Conservation (phyloP, 2,797 vertebrate genomes). For the Sebastolobus altivelis region DNA sequence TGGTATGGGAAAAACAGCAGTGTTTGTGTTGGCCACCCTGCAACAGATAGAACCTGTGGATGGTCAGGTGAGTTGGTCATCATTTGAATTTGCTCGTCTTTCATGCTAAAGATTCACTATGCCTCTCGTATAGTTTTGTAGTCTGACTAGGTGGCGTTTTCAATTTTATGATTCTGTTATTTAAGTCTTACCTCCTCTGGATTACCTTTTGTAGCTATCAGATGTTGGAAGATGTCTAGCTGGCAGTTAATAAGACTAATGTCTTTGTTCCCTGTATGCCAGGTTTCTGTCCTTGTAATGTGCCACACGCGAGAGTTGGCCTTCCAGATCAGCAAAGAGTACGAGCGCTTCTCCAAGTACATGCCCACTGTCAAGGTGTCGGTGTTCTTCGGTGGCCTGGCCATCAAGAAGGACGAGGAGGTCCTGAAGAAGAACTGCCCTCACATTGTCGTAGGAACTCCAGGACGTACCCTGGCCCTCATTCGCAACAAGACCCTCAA, state of each 20-base stretch:
- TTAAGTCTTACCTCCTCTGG: not conserved
- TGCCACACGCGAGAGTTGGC: conserved; percentile 93
- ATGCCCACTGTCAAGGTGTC: conserved; percentile 92
- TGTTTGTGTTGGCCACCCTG: conserved; percentile 91
- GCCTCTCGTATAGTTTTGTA: not conserved
- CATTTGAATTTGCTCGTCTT: not conserved
- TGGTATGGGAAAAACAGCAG: conserved; percentile 92
- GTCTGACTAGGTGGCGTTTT: not conserved
- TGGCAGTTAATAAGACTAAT: not conserved
- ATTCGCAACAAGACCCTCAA: conserved; percentile 87
- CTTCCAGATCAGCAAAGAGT: conserved; percentile 96
- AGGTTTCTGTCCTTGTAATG: conserved; percentile 93
- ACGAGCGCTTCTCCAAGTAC: conserved; percentile 94
- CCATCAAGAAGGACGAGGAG: conserved; percentile 92
- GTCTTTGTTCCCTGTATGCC: not conserved
- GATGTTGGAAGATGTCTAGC: not conserved
- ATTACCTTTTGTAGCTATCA: not conserved
- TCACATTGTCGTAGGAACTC: conserved; percentile 92
- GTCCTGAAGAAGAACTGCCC: conserved; percentile 91
- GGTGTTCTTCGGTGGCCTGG: conserved; percentile 90
- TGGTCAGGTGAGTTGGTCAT: conserved; percentile 85
- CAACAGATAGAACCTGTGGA: conserved; percentile 91
- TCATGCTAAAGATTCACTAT: not conserved
- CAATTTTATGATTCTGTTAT: not conserved
- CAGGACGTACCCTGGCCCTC: conserved; percentile 89